Evolutionary conservation across 2,113 vertebrate species (phyloP).

Genomic region (Zosterops hypoxanthus): DNA sequence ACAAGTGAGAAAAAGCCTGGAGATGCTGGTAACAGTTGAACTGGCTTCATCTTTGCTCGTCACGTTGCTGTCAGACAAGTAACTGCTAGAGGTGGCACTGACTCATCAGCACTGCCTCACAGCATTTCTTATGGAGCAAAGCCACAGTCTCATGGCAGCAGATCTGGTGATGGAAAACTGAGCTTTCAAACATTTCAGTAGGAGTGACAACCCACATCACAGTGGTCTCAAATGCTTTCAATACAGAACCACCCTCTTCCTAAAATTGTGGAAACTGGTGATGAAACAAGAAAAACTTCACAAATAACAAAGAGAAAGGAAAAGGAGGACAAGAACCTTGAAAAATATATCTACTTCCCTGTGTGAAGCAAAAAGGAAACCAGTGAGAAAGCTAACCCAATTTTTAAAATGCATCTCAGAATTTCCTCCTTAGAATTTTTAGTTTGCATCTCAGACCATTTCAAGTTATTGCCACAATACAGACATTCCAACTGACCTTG

Average conservation of each 20-base stretch:
- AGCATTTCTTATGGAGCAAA: neutral
- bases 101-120: constrained; percentile 32
- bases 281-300: neutral
- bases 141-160: neutral
- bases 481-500: neutral
- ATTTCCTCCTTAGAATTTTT: neutral
- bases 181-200: neutral
- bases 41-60: neutral
- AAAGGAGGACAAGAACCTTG: neutral
- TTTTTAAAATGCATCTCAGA: neutral
- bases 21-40: neutral
- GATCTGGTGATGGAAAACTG: neutral
- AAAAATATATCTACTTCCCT: neutral
- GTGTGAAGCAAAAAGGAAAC: neutral
- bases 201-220: neutral
- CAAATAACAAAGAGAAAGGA: neutral
- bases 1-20: neutral
- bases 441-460: neutral
- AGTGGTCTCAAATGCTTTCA: neutral
- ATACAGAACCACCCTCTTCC: neutral
- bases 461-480: neutral
- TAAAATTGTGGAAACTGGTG: neutral
- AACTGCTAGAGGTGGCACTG: constrained; percentile 41
- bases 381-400: neutral
- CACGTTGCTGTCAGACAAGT: neutral